Conservation (phyloP, 2,113 vertebrate species). For the Semnornis frantzii region DNA sequence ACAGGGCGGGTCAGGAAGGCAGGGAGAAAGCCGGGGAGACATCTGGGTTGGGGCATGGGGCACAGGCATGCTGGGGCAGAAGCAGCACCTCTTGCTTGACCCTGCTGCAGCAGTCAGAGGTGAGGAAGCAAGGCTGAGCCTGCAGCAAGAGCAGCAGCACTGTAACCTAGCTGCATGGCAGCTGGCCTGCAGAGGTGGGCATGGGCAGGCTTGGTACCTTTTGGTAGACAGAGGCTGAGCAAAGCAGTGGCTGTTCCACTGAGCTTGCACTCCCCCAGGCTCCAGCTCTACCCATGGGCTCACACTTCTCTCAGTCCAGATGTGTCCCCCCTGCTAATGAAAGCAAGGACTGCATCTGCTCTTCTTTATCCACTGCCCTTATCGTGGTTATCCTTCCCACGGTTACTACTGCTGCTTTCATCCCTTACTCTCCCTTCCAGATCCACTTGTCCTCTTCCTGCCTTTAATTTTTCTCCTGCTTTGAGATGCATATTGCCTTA, state of each 20-base stretch:
- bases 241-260: background rate
- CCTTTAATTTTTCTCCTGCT: conserved; percentile 51
- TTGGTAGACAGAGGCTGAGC: background rate
- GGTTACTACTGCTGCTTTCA: background rate
- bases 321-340: background rate
- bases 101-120: background rate
- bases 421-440: background rate
- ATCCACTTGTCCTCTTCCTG: conserved; percentile 3
- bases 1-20: background rate
- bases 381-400: background rate
- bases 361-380: background rate
- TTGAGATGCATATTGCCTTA: conserved; percentile 66
- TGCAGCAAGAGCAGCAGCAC: background rate
- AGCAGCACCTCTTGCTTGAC: background rate
- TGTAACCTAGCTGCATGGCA: background rate
- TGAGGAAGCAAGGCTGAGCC: background rate
- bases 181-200: background rate
- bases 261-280: background rate
- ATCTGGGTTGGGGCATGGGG: background rate
- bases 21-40: background rate
- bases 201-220: background rate
- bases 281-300: background rate
- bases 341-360: background rate
- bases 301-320: background rate
- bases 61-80: background rate